Conservation (phyloP, 1,140 invertebrate species). For the Drosophila malerkotliana region DNA sequence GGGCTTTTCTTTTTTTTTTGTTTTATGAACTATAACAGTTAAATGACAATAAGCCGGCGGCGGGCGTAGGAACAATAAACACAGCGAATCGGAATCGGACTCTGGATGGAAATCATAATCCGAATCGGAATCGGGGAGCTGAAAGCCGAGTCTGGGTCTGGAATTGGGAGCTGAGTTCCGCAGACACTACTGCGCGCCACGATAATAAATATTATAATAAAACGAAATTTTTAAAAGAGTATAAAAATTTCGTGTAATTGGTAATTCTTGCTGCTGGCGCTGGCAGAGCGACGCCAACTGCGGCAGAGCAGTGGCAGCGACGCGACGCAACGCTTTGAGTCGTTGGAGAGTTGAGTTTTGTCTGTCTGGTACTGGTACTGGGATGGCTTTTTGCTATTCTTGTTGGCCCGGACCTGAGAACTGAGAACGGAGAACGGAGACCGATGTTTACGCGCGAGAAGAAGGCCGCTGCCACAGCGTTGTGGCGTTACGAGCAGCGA, state of each 20-base stretch:
- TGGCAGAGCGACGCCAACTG: constrained; percentile 51
- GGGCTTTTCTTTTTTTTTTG: not conserved
- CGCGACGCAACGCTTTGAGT: constrained; percentile 41
- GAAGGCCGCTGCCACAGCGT: constrained; percentile 78
- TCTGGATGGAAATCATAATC: constrained; percentile 44
- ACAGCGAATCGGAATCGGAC: constrained; percentile 44
- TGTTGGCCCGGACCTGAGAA: constrained; percentile 3
- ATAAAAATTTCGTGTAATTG: constrained; percentile 84
- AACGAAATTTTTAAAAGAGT: constrained; percentile 84
- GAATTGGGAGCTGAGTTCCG: constrained; percentile 72
- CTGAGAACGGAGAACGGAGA: constrained; percentile 1
- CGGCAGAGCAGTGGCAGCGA: constrained; percentile 21
- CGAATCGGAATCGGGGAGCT: constrained; percentile 48
- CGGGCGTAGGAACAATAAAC: constrained; percentile 66
- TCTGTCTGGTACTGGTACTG: constrained; percentile 29
- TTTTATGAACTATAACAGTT: constrained; percentile 74
- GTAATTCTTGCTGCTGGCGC: constrained; percentile 81
- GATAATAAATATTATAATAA: constrained; percentile 84
- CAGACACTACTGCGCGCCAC: constrained; percentile 84
- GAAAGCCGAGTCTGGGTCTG: constrained; percentile 53
- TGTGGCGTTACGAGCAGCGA: constrained; percentile 84
- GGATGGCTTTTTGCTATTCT: constrained; percentile 31
- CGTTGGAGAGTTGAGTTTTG: constrained; percentile 67
- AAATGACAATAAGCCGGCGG: constrained; percentile 79
- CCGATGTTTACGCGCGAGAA: constrained; percentile 35